Conservation (phyloP, 2,888 invertebrate species). For the Strigamia maritima region DNA sequence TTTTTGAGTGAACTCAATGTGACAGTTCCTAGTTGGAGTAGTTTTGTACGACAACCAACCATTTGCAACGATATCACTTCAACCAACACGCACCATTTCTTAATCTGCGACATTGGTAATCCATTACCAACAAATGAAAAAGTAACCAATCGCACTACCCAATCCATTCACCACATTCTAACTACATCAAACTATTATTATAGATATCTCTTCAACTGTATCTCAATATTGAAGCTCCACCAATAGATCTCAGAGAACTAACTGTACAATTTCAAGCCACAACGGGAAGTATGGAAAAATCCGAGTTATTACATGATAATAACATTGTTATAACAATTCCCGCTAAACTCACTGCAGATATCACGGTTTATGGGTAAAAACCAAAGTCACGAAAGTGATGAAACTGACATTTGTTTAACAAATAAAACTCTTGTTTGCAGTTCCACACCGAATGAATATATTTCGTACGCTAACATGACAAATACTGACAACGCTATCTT, state of each 20-base stretch:
- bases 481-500: background rate
- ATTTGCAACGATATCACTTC: background rate
- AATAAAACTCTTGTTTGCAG: background rate
- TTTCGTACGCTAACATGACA: background rate
- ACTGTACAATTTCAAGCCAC: background rate
- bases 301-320: background rate
- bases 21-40: background rate
- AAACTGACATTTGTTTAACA: no score
- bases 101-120: slow-evolving; percentile 1
- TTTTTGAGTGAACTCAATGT: background rate
- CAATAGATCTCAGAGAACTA: background rate
- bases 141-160: background rate
- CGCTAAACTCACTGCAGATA: background rate
- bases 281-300: background rate
- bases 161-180: background rate
- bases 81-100: background rate
- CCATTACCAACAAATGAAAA: background rate
- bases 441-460: background rate
- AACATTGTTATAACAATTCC: background rate
- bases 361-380: background rate
- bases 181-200: background rate
- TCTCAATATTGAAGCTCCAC: background rate
- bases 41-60: background rate
- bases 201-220: background rate
- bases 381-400: no score